Percentiles rank a stretch among this genome's conserved stretches.
Evolutionary conservation across 2,113 vertebrate species (phyloP).

Genomic region (Tamias sibiricus): DNA sequence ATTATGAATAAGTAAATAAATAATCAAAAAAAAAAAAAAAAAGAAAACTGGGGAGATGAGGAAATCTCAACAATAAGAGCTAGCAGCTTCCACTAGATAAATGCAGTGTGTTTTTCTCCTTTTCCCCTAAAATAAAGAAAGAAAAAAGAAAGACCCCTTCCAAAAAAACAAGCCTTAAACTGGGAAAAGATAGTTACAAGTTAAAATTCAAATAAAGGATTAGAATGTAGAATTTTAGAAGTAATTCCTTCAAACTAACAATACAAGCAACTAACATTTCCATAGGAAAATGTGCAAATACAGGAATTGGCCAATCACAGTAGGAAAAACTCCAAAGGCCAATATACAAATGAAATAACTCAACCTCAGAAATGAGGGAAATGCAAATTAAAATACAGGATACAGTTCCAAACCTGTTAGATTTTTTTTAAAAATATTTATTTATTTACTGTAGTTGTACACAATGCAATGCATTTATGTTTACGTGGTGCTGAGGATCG

Average conservation of each 20-base stretch:
- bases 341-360: neutral
- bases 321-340: neutral
- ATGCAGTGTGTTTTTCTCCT: neutral
- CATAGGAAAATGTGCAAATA: neutral
- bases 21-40: too few relatives aligned
- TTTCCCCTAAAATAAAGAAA: neutral
- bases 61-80: neutral
- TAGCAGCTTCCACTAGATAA: neutral
- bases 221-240: neutral
- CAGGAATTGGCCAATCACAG: neutral
- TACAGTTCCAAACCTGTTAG: neutral
- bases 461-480: too few relatives aligned
- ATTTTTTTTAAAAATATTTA: too few relatives aligned
- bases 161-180: neutral
- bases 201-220: conserved; percentile 33
- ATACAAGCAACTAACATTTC: neutral
- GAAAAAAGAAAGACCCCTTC: neutral
- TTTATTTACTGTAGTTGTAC: too few relatives aligned
- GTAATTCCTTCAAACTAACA: neutral
- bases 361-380: neutral
- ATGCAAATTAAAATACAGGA: neutral
- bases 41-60: neutral
- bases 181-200: neutral
- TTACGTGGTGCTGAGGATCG: too few relatives aligned
- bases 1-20: too few relatives aligned